Evolutionary conservation across 2,797 vertebrate species (phyloP), one percentile per base, ranked within the genome.

Genomic region (Petrocephalus schoutedeni): DNA sequence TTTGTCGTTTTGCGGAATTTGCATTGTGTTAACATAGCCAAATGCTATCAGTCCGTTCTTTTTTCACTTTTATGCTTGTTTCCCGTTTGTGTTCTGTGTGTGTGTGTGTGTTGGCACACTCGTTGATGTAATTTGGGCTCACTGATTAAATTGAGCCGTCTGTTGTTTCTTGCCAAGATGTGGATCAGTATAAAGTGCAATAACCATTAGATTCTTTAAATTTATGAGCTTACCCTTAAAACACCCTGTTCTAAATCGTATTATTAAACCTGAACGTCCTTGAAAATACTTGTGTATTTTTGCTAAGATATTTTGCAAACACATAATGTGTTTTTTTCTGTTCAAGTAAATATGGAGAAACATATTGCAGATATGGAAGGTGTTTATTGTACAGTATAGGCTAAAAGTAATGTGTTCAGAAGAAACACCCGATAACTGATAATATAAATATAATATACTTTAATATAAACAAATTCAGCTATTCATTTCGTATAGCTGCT

Each of bases 131-230:
- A 32, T 45, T 58, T 36, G 57, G 54, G 16, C 59, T 64, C 86
- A 23, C 64, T 80, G 77, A 90, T 89, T 86, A 86, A 57, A 86
- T 45, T 12, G 64, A 89, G 83, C 32, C 32, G 53, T 54, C 80
- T 49, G 54, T 28, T 90, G 56, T 58, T n/a, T 86, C 88, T 57
- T 49, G 88, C 82, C 88, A 87, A 87, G 49, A 77, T 45, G 45
- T 83, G 19, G 64, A 77, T 87, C 59, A 49, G 77, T 58, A 87
- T 41, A 87, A 87, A 59, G 57, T 86, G 71, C 41, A 82, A 23
- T 45, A 82, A 56, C 57, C 86, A 89, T 87, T 56, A 53, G 23
- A 28, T 82, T 67, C 23, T 61, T 83, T 51, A 23, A 83, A 58
- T 87, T 58, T 45, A 86, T 54, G 32, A 7, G 53, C 32, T 19